A percentile compares a stretch with the other conserved stretches of the same genome.
Evolutionary conservation across 2,797 vertebrate species (phyloP).

Genomic region (Oreochromis grahami): DNA sequence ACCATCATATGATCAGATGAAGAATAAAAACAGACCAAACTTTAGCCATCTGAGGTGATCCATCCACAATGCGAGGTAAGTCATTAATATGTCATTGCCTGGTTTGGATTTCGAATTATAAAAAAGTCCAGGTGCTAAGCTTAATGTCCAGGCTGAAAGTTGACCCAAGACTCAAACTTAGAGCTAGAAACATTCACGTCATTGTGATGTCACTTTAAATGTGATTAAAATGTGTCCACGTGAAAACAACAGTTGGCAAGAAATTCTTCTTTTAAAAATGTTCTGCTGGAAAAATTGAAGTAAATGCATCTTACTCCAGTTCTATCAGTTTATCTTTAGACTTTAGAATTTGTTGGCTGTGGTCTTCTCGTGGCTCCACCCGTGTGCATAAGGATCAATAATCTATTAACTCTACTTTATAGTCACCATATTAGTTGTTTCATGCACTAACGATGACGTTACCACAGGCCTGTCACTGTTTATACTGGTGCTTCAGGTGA

Average conservation of each 20-base stretch:
- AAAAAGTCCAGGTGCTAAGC: background rate
- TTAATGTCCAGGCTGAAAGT: background rate
- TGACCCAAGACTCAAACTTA: background rate
- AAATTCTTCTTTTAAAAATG: rapidly evolving
- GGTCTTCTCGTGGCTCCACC: rapidly evolving
- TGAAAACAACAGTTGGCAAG: background rate
- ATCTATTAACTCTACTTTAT: background rate
- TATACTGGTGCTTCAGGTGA: background rate
- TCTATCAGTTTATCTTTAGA: background rate
- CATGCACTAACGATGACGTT: background rate
- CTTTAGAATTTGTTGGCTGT: background rate
- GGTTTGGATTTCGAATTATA: rapidly evolving
- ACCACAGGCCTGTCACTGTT: background rate
- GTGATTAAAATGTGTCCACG: rapidly evolving
- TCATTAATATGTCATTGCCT: no score
- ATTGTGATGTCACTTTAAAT: rapidly evolving
- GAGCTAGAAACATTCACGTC: background rate
- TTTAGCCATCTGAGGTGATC: no score
- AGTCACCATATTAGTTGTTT: background rate
- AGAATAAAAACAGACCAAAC: background rate
- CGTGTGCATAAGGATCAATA: background rate
- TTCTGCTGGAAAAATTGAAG: background rate
- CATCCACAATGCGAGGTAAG: no score
- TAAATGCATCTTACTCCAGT: rapidly evolving
- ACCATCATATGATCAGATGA: background rate